Percentiles rank a stretch among this genome's conserved stretches.
phyloP scores from a whole-genome alignment of 2,888 invertebrate species.

The Rotaria magnacalcarata region DNA sequence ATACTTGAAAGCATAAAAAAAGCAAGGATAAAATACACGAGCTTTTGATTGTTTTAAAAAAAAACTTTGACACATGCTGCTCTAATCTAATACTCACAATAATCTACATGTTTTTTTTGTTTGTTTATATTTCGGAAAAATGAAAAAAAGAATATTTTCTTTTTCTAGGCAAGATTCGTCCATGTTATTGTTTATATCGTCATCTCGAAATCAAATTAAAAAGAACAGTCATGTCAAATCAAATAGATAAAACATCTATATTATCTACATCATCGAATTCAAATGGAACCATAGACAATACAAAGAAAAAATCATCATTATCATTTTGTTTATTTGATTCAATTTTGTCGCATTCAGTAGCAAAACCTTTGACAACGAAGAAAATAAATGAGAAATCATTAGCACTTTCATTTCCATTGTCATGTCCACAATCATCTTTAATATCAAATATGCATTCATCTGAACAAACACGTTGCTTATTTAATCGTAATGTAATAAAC shows the following conservation, averaged over 20 bases:
- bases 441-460: not conserved
- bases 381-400: not conserved
- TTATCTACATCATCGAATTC: not conserved
- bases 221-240: conserved; percentile 7
- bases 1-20: not conserved
- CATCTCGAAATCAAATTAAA: conserved; percentile 28
- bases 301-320: conserved; percentile 12
- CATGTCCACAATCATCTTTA: not conserved
- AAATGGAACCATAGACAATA: not conserved
- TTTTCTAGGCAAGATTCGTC: conserved; percentile 29
- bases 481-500: conserved; percentile 56
- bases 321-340: conserved; percentile 33
- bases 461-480: not conserved
- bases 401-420: not conserved
- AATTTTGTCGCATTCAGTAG: not conserved
- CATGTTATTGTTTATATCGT: conserved; percentile 3
- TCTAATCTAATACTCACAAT: not conserved
- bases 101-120: not conserved
- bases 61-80: not conserved
- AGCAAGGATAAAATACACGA: not conserved
- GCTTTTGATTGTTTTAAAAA: not conserved
- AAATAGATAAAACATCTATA: not conserved
- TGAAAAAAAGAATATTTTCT: no score
- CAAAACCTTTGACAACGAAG: not conserved
- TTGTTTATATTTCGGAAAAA: no score